Base-by-base conservation (phyloP, 2,113 vertebrate genomes). In the Glareola pratincola region DNA sequence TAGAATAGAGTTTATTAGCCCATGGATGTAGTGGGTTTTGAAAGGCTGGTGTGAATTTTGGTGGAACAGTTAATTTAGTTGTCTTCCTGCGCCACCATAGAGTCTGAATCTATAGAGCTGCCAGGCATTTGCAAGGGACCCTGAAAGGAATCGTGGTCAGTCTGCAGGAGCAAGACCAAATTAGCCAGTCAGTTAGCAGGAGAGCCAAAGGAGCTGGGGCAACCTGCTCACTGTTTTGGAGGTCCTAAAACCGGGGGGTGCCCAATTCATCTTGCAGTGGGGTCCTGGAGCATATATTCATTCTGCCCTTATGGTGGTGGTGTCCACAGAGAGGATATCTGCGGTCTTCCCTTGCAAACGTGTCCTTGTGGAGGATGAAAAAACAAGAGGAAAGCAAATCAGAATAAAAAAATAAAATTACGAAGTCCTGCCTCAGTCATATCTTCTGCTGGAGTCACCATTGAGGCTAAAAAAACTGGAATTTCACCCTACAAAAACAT, bases 11-110 rank as follows among this genome's bases (percentile, higher is more conserved):
- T 8, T 73, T 71, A 2, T 30, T 53, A 10, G 8, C 5, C n/a
- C 2, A 0, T 2, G 34, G 4, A 1, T 26, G 4, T 9, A 18
- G 29, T 26, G 26, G 16, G 7, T 88, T 93, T 71, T 63, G 71
- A 45, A 48, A 56, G 15, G 51, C 29, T 53, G 41, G 3, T n/a
- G n/a, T 54, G 50, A n/a, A 53, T 84, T 94, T 88, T 56, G 45
- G 11, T 43, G 39, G 9, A 8, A 27, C 0, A 2, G 14, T 71
- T 59, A 37, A 63, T 56, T 81, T 43, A 34, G 39, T 43, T 43
- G 10, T 3, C 20, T 79, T 68, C n/a, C 5, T 92, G 16, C 73
- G 32, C 21, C 39, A 36, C 12, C 7, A 5, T 2, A 47, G 11
- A 2, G 27, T 20, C 12, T 32, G 21, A 67, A 20, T 34, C 37